Conservation (phyloP, 1,140 invertebrate species). For the Tetragonula clypearis region DNA sequence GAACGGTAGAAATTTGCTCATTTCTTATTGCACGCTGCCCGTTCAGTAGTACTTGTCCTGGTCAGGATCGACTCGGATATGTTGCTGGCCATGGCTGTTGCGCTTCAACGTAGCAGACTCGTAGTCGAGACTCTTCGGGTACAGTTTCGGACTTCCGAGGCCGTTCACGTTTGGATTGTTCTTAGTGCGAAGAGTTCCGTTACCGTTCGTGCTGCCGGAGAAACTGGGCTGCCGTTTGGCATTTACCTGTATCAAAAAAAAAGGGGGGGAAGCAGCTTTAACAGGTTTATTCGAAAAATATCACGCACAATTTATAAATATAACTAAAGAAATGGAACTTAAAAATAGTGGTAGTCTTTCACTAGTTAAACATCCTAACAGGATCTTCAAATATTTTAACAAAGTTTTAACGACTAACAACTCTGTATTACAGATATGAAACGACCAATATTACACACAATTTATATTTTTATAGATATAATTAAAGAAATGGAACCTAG, state of each 20-base stretch:
- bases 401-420: no score
- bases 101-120: conserved; percentile 90
- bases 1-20: not conserved
- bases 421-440: no score
- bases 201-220: conserved; percentile 80
- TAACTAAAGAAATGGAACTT: no score
- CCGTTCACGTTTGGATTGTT: conserved; percentile 85
- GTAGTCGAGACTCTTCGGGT: conserved; percentile 88
- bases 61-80: conserved; percentile 83
- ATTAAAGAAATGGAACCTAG: no score
- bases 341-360: no score
- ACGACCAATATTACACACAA: no score
- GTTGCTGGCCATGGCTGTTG: conserved; percentile 86
- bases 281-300: no score
- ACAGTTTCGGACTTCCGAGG: conserved; percentile 84
- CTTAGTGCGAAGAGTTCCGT: conserved; percentile 84
- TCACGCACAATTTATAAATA: no score
- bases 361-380: no score
- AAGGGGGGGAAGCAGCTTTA: conserved; percentile 46
- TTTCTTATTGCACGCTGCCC: not conserved
- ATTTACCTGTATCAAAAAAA: conserved; percentile 66
- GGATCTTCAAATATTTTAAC: no score
- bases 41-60: conserved; percentile 83
- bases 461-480: no score
- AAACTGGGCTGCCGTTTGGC: conserved; percentile 80